A percentile compares a stretch with the other conserved stretches of the same genome.
Evolutionary conservation across 2,888 invertebrate genomes (phyloP).

Genomic region (Zootermopsis nevadensis): DNA sequence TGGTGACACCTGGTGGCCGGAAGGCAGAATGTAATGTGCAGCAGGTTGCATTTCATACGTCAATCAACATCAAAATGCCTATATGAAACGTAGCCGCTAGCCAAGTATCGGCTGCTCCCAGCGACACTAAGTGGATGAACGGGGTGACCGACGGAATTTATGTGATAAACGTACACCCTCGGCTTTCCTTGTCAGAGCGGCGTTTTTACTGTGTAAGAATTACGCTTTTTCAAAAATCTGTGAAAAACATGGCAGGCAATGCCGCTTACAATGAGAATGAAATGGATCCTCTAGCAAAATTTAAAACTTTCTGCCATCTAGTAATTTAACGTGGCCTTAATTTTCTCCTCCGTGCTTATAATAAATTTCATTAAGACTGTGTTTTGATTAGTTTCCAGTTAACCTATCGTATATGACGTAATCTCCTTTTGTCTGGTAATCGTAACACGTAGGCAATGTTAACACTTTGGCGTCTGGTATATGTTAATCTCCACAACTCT

Average conservation of each 20-base stretch:
- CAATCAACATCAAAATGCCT: slow-evolving; percentile 7
- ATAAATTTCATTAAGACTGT: too few relatives aligned
- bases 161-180: background rate
- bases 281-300: too few relatives aligned
- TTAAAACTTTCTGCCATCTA: too few relatives aligned
- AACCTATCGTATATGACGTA: too few relatives aligned
- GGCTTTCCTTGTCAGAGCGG: too few relatives aligned
- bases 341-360: too few relatives aligned
- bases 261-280: too few relatives aligned
- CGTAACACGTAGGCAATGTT: background rate
- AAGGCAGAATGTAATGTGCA: slow-evolving; percentile 10
- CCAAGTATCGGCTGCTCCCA: background rate
- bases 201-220: background rate
- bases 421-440: too few relatives aligned
- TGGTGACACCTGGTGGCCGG: background rate
- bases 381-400: too few relatives aligned
- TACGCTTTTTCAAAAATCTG: too few relatives aligned
- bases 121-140: background rate
- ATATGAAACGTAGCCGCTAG: background rate
- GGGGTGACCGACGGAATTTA: background rate
- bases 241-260: too few relatives aligned
- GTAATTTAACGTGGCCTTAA: too few relatives aligned
- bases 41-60: slow-evolving; percentile 10
- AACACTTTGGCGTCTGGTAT: background rate
- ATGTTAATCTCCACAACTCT: background rate